Evolutionary conservation across 2,113 vertebrate species (phyloP).

Genomic region (Fulmarus glacialis): DNA sequence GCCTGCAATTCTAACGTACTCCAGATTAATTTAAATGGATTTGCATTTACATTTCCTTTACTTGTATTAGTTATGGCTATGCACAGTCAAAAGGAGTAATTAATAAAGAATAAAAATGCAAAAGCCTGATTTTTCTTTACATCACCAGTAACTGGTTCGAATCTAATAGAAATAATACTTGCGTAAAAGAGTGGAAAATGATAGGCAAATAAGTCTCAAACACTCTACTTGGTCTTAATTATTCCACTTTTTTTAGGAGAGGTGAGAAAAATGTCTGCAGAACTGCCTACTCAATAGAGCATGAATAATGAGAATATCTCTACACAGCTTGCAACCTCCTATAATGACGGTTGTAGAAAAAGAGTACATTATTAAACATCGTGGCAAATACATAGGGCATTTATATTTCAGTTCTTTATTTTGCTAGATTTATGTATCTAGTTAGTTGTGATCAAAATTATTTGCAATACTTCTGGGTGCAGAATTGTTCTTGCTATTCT

Average conservation of each 20-base stretch:
- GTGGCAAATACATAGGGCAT: neutral
- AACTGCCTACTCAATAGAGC: conserved; percentile 50
- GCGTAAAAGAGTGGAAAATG: neutral
- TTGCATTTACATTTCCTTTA: conserved; percentile 35
- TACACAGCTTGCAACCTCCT: conserved; percentile 16
- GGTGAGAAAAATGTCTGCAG: conserved; percentile 54
- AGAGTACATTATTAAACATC: conserved; percentile 18
- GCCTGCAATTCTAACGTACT: conserved; percentile 26
- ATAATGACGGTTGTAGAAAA: neutral
- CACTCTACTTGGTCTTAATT: conserved; percentile 50
- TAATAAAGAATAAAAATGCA: conserved; percentile 42
- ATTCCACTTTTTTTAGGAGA: conserved; percentile 45
- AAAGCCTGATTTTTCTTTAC: conserved; percentile 1
- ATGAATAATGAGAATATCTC: conserved; percentile 55
- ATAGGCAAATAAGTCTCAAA: conserved; percentile 23
- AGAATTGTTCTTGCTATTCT: conserved; percentile 7
- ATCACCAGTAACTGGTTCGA: neutral
- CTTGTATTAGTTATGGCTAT: conserved; percentile 25
- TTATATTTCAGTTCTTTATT: conserved; percentile 31
- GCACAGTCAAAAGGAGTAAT: conserved; percentile 19
- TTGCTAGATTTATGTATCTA: conserved; percentile 42
- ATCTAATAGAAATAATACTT: conserved; percentile 21
- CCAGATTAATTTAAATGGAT: conserved; percentile 56
- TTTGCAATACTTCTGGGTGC: neutral
- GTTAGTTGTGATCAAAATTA: conserved; percentile 23